Evolutionary conservation across 2,888 invertebrate species (phyloP).

Genomic region (Cosmorhoe ocellata): DNA sequence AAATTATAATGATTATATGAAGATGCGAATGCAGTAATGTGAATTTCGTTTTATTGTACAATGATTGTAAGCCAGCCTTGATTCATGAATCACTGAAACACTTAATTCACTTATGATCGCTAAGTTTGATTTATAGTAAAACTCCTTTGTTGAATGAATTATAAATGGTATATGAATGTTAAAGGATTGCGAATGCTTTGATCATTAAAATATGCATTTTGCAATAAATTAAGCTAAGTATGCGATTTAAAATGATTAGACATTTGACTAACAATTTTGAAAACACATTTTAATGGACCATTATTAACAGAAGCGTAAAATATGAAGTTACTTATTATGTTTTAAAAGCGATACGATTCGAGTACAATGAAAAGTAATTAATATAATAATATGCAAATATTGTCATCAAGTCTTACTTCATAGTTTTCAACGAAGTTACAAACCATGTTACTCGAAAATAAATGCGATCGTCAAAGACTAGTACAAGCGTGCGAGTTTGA

Average conservation of each 20-base stretch:
- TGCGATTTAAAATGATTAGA: conserved; percentile 11
- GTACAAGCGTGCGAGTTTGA: conserved; percentile 43
- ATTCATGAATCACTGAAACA: too few species aligned
- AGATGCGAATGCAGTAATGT: too few species aligned
- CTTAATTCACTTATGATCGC: too few species aligned
- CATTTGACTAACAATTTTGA: conserved; percentile 4
- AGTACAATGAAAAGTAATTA: conserved; percentile 7
- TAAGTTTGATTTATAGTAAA: not conserved
- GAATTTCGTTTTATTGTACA: too few species aligned
- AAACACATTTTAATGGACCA: not conserved
- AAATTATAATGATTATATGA: too few species aligned
- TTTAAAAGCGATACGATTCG: conserved; percentile 5
- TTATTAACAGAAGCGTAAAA: not conserved
- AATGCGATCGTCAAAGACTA: conserved; percentile 62
- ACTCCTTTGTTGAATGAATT: too few species aligned
- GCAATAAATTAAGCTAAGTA: conserved; percentile 7
- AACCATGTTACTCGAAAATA: conserved; percentile 40
- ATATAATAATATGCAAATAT: conserved; percentile 31
- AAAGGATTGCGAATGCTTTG: not conserved
- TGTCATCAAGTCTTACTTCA: conserved; percentile 22
- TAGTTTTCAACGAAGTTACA: conserved; percentile 2
- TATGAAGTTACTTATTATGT: conserved; percentile 16
- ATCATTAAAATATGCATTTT: not conserved
- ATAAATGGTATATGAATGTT: too few species aligned
- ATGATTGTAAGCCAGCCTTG: too few species aligned